Evolutionary conservation across 2,113 vertebrate species (phyloP).

Genomic region (Manacus vitellinus): DNA sequence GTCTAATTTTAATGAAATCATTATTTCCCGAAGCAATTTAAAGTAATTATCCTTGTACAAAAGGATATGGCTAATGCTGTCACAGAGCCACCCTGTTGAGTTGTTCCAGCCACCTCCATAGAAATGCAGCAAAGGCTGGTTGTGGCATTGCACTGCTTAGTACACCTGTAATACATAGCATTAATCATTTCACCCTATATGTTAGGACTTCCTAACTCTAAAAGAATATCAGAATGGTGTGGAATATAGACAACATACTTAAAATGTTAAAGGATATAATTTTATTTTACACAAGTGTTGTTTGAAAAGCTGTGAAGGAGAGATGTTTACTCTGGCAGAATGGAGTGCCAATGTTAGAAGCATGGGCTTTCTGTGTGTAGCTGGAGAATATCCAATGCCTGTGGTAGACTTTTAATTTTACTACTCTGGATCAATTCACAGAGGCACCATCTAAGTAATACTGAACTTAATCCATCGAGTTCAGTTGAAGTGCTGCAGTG

Average conservation of each 20-base stretch:
- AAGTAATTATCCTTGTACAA: not conserved
- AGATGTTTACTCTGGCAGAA: not conserved
- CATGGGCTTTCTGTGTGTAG: not conserved
- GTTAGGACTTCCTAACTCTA: slow-evolving; percentile 20
- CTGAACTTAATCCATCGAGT: not conserved
- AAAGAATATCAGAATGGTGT: not conserved
- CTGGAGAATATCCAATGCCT: not conserved
- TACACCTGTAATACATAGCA: not conserved
- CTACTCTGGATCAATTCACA: not conserved
- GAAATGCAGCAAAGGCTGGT: not conserved
- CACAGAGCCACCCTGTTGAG: not conserved
- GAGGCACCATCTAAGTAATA: not conserved
- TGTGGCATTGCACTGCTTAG: not conserved
- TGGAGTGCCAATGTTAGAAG: not conserved
- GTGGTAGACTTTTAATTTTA: not conserved
- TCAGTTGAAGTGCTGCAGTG: not conserved
- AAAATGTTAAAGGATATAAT: not conserved
- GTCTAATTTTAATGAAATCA: not conserved
- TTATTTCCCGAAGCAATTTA: not conserved
- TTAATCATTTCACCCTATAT: not conserved
- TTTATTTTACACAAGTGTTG: not conserved
- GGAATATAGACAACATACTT: not conserved
- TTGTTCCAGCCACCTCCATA: not conserved
- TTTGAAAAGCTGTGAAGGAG: not conserved
- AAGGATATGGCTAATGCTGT: not conserved